phyloP scores from a whole-genome alignment of 2,113 vertebrate species.

The Ammospiza nelsoni region DNA sequence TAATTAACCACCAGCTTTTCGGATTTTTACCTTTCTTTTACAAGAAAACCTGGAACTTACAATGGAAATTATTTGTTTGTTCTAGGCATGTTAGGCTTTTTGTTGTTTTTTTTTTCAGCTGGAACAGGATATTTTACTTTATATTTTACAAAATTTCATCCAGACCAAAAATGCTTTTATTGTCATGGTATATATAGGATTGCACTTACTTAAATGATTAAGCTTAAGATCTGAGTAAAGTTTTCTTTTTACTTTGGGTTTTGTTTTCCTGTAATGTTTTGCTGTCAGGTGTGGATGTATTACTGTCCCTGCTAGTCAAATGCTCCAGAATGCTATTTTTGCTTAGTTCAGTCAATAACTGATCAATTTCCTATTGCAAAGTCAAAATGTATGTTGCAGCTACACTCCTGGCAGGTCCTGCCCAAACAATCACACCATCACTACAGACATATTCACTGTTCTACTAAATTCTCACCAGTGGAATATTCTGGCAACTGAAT shows the following conservation, averaged over 20 bases:
- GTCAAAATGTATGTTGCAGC: not conserved
- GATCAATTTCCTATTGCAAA: not conserved
- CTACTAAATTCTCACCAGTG: not conserved
- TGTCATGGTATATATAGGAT: not conserved
- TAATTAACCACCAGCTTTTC: not conserved
- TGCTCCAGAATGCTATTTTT: not conserved
- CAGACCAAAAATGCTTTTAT: not conserved
- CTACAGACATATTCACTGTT: not conserved
- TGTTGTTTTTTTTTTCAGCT: not conserved
- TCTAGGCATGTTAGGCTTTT: not conserved
- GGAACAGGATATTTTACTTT: not conserved
- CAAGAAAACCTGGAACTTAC: not conserved
- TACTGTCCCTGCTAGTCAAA: not conserved
- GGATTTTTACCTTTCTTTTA: not conserved
- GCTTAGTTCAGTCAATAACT: not conserved
- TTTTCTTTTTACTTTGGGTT: not conserved
- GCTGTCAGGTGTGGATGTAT: not conserved
- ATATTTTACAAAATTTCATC: not conserved
- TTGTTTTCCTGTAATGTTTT: not conserved
- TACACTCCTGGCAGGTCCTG: not conserved
- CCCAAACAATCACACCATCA: not conserved
- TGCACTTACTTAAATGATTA: not conserved
- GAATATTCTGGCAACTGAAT: not conserved
- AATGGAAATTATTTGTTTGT: not conserved
- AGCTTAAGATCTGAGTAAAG: not conserved